Evolutionary conservation across 2,113 vertebrate species (phyloP), one percentile per base, ranked within the genome.

Genomic region (Sceloporus undulatus): DNA sequence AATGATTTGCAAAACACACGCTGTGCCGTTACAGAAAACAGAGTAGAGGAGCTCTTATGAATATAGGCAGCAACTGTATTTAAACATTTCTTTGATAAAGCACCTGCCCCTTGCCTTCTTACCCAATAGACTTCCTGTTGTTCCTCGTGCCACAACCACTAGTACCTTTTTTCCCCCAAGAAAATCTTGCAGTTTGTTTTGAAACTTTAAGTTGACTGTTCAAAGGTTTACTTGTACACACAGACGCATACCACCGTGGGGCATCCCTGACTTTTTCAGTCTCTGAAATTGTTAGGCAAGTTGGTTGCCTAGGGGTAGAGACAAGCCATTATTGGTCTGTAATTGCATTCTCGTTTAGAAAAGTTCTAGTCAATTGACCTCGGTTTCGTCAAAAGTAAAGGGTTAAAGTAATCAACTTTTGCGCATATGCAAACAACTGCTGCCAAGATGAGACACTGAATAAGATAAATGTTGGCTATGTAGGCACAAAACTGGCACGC

Each of bases 71-170:
- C 21, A n/a, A 83, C 52, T 81, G 78, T 92, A 89, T 95, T 94
- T 94, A 86, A 84, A 92, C 29, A 68, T n/a, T 92, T 91, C 66
- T 90, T 6, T 92, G 79, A 90, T 91, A 82, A 91, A 94, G 93
- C 18, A 66, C 18, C 23, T 23, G 18, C 18, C 65, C 65, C 23
- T 66, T 66, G 65, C 18, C 65, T 21, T 66, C 65, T 66, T 66
- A 66, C 65, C 23, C 18, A 66, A 18, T 21, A 66, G 65, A 66
- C 65, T 19, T 66, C 65, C 65, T 23, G 23, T 66, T 6, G 19
- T 18, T 66, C 7, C 23, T 66, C 16, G 6, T 7, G 73, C 14
- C 16, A 11, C n/a, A 74, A 16, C 10, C 14, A 2, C 16, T 6
- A 38, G 23, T 16, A 16, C 18, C 3, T n/a, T n/a, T n/a, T n/a